Evolutionary conservation across 2,888 invertebrate genomes (phyloP), one percentile per base, ranked within the genome.

Genomic region (Ennomos fuscantarius): DNA sequence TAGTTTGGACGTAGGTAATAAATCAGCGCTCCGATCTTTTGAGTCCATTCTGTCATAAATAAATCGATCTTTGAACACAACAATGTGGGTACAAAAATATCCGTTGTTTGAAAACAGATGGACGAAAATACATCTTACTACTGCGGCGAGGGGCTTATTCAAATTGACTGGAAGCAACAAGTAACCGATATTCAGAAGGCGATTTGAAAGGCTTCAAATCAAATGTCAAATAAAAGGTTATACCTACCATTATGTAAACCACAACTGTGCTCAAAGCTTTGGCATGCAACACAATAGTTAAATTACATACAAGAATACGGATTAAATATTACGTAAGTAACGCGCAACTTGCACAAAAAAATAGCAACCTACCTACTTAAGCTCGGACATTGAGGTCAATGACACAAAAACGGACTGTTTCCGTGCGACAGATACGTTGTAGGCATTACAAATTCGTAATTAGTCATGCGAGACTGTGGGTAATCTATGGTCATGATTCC

Each of bases 221-320:
- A 86, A 87, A 87, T 86, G 84, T 81, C 83, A 83, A 75, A 84
- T 79, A 79, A 88, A 87, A 88, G 84, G 86, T 86, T 86, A 80
- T 72, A 63, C 76, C 40, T 11, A 10, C 8, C 75, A 84, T 88
- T 87, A 88, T 79, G 76, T 86, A 88, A 87, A 76, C 66, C 67
- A 69, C 63, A 64, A 66, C 66, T 68, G 65, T 73, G 73, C 77
- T 73, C 75, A 65, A 75, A 67, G 71, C 68, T 72, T 72, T 73
- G 70, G 79, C 78, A 79, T 78, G 81, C 80, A 83, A 80, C 69
- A 79, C 82, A 85, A 82, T 81, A 77, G 78, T 76, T 81, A 86
- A 87, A 87, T 88, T 84, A 83, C 79, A 79, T 75, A 74, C 73
- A 66, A 74, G 70, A 75, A 76, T 72, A 76, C 78, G 74, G 74